These are phyloP conservation scores for Pterostichus madidus DNA, from an alignment of 2,888 invertebrate genomes.

Conservation along the genomic window DNA sequence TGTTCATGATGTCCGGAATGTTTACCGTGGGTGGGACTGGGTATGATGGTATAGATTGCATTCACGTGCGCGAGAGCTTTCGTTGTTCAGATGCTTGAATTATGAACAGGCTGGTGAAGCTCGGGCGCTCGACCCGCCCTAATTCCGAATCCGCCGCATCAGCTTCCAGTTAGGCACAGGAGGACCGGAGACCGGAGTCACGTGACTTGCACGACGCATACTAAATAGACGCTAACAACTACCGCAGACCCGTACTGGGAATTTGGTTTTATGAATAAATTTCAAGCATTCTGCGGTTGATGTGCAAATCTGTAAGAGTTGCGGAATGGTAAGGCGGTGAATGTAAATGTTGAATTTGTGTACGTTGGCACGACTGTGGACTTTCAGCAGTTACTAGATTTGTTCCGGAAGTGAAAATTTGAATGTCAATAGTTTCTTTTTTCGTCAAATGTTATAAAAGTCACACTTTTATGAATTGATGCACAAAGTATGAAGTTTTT, in stretches of 20 bases:
- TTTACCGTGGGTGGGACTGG: neutral
- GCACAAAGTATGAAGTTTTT: too few relatives aligned
- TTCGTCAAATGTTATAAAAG: too few relatives aligned
- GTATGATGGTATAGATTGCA: constrained; percentile 34
- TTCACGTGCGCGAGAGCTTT: constrained; percentile 6
- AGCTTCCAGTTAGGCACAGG: constrained; percentile 17
- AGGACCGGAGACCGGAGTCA: neutral
- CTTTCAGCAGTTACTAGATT: too few relatives aligned
- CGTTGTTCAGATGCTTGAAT: neutral
- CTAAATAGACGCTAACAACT: constrained; percentile 37
- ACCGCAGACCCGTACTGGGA: neutral
- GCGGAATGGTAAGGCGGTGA: too few relatives aligned
- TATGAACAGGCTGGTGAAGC: constrained; percentile 10
- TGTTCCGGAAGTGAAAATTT: too few relatives aligned
- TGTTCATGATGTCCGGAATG: neutral
- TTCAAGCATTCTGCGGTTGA: too few relatives aligned
- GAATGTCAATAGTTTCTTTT: too few relatives aligned
- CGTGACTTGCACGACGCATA: constrained; percentile 1
- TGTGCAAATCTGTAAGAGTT: too few relatives aligned
- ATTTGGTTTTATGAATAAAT: constrained; percentile 7
- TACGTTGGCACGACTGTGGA: too few relatives aligned
- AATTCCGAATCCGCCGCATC: constrained; percentile 30
- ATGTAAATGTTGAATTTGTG: neutral
- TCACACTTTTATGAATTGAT: too few relatives aligned
- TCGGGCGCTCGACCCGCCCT: neutral